Evolutionary conservation across 2,797 vertebrate species (phyloP).

Genomic region (Lacerta bilineata): DNA sequence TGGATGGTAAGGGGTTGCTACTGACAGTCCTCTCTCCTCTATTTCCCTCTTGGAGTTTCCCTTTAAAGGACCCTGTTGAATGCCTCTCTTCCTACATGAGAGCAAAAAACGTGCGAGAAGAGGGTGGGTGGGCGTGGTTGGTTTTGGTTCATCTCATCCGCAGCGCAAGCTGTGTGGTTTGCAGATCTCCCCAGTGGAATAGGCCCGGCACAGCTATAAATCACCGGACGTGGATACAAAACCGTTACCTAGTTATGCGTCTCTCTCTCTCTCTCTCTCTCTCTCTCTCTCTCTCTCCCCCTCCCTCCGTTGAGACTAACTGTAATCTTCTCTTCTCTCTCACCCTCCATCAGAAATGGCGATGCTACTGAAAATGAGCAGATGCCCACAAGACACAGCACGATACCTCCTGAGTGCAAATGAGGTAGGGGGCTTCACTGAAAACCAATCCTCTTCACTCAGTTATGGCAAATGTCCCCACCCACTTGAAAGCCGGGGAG

Average conservation of each 20-base stretch:
- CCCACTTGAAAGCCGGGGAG: not conserved
- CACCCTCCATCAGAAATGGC: conserved; percentile 37
- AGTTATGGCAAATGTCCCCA: not conserved
- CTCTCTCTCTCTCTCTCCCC: not conserved
- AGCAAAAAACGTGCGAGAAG: not conserved
- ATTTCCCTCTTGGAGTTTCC: not conserved
- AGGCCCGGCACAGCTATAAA: conserved; percentile 18
- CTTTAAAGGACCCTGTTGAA: not conserved
- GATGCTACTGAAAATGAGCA: conserved; percentile 35
- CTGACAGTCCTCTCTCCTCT: not conserved
- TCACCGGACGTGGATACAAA: conserved; percentile 34
- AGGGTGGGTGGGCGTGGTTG: not conserved
- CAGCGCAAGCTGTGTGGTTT: not conserved
- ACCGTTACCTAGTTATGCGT: conserved; percentile 38
- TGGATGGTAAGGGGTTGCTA: not conserved
- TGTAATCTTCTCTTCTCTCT: conserved; percentile 8
- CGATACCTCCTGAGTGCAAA: conserved; percentile 29
- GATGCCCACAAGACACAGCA: conserved; percentile 33
- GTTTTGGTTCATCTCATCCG: not conserved
- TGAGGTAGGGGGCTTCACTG: conserved; percentile 35
- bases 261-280: not conserved
- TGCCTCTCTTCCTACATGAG: not conserved
- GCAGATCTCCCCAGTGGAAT: not conserved
- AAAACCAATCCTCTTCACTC: not conserved
- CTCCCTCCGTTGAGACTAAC: conserved; percentile 14